Evolutionary conservation across 37 sponge, comb jelly and placozoan genomes (phyloP).

Genomic region (Halichondria panicea): DNA sequence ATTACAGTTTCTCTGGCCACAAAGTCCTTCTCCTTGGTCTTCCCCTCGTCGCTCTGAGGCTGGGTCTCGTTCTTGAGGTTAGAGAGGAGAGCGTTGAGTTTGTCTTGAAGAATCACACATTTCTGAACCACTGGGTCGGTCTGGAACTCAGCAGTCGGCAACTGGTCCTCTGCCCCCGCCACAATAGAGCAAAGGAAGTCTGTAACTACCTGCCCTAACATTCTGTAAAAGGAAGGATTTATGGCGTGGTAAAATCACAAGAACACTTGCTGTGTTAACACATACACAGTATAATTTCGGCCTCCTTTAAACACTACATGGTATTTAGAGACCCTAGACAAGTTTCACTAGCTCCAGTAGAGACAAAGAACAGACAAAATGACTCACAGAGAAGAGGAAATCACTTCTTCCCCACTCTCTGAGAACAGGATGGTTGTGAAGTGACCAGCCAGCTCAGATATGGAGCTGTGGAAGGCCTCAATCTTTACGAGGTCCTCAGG

Average conservation of each 20-base stretch:
- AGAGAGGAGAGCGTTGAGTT: conserved; percentile 23
- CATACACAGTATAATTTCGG: no score
- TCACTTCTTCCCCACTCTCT: conserved; percentile 38
- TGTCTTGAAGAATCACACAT: conserved; percentile 47
- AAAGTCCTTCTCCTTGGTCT: conserved; percentile 5
- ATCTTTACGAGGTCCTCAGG: conserved; percentile 13
- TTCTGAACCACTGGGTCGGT: conserved; percentile 23
- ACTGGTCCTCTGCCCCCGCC: not conserved
- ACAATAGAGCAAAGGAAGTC: conserved; percentile 43
- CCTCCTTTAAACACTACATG: no score
- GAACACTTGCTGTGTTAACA: not conserved
- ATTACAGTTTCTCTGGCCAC: conserved; percentile 66
- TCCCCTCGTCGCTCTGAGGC: not conserved
- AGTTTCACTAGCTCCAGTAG: no score
- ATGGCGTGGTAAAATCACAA: not conserved
- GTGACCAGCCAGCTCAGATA: conserved; percentile 2
- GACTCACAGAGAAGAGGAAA: conserved; percentile 58
- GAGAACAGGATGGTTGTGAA: conserved; percentile 54
- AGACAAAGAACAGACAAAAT: no score
- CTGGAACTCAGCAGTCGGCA: not conserved
- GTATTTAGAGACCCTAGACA: no score
- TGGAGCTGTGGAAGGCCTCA: conserved; percentile 9
- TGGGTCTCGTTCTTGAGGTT: conserved; percentile 2
- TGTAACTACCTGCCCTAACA: conserved; percentile 42
- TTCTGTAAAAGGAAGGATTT: conserved; percentile 21